Conservation (phyloP, 1,140 invertebrate species). For the Nilaparvata lugens region DNA sequence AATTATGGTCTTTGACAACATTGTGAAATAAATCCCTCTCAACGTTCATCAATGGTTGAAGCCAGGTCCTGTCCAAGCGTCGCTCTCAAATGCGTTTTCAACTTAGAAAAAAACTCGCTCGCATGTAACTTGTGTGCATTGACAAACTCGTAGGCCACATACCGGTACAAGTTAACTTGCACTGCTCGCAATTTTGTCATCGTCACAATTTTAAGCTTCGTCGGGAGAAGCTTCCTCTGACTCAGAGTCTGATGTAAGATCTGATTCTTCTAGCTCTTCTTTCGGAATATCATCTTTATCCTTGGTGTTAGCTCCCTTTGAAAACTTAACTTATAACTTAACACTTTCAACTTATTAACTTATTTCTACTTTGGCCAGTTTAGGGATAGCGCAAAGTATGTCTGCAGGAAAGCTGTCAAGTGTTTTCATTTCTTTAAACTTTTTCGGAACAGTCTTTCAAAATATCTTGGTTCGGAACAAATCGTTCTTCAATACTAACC, state of each 20-base stretch:
- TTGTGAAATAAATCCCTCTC: slow-evolving; percentile 19
- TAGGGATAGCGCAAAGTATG: slow-evolving; percentile 12
- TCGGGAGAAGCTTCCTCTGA: neutral
- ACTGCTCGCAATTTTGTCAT: slow-evolving; percentile 15
- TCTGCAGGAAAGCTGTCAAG: slow-evolving; percentile 17
- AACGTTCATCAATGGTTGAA: slow-evolving; percentile 18
- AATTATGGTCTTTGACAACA: too few species aligned
- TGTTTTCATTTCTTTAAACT: slow-evolving; percentile 12
- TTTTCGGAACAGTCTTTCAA: too few species aligned
- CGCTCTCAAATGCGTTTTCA: slow-evolving; percentile 8
- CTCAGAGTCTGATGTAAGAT: neutral
- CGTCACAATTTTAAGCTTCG: slow-evolving; percentile 3
- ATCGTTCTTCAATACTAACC: too few species aligned
- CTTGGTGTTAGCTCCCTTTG: too few species aligned
- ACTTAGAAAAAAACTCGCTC: slow-evolving; percentile 7
- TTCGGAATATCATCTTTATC: neutral
- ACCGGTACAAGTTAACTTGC: slow-evolving; percentile 16
- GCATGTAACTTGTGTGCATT: slow-evolving; percentile 8
- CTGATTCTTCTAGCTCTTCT: neutral
- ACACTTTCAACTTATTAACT: slow-evolving; percentile 15
- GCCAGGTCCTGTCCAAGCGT: slow-evolving; percentile 16
- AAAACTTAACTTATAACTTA: slow-evolving; percentile 12
- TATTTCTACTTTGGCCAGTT: slow-evolving; percentile 19
- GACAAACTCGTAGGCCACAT: slow-evolving; percentile 17
- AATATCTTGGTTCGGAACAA: too few species aligned